phyloP scores from a whole-genome alignment of 2,113 vertebrate species.

The pig (Sus scrofa) region DNA sequence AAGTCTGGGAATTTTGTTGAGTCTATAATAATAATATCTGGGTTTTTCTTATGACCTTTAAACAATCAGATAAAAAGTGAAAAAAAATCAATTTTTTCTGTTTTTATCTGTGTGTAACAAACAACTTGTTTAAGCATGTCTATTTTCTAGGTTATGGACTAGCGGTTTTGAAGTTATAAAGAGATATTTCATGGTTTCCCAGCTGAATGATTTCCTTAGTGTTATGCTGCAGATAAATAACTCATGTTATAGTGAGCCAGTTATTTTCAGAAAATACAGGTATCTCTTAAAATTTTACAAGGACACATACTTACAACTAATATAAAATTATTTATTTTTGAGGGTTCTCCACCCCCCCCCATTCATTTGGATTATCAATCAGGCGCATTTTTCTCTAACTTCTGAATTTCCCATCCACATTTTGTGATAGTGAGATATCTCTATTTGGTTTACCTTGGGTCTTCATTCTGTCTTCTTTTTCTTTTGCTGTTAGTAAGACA shows the following conservation, averaged over 20 bases:
- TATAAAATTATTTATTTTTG: constrained; percentile 25
- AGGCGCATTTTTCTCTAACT: constrained; percentile 44
- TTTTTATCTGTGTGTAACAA: constrained; percentile 53
- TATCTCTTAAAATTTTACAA: constrained; percentile 30
- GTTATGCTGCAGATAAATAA: constrained; percentile 58
- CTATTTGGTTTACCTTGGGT: not conserved
- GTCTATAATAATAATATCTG: constrained; percentile 23
- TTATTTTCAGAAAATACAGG: constrained; percentile 63
- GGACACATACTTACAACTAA: not conserved
- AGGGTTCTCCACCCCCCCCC: not conserved
- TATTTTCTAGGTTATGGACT: constrained; percentile 30
- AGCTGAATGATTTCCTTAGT: constrained; percentile 59
- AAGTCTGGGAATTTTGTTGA: not conserved
- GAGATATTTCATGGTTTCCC: constrained; percentile 54
- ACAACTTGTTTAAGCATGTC: constrained; percentile 61
- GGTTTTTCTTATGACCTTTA: constrained; percentile 64
- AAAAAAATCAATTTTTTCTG: constrained; percentile 45
- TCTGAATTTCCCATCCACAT: not conserved
- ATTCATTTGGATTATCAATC: constrained; percentile 17
- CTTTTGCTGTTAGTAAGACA: constrained; percentile 5
- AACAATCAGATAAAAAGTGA: constrained; percentile 41
- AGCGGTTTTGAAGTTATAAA: constrained; percentile 51
- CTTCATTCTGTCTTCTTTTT: not conserved
- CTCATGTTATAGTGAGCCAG: not conserved
- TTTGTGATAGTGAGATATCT: not conserved